Base-by-base conservation (phyloP, 64 coral and sea anemone genomes). In the Acropora yongei region DNA sequence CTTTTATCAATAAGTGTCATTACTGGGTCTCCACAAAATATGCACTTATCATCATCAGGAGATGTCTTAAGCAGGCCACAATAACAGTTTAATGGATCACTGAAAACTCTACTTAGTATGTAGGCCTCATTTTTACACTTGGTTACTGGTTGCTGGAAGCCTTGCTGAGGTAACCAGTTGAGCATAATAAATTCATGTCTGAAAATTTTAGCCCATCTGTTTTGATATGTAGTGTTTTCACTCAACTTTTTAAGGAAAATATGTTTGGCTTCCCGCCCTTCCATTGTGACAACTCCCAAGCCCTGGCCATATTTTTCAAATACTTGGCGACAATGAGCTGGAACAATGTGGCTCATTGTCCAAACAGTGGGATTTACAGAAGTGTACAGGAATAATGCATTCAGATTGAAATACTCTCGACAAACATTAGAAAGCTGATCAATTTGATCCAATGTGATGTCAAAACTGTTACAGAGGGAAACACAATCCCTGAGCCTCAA, bases 101-200 rank as follows among this genome's bases (percentile, higher is more conserved):
- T n/a, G n/a, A n/a, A n/a, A n/a, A n/a, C n/a, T n/a, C n/a, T n/a
- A n/a, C n/a, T n/a, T 57, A 57, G 81, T 5, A 84, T 84, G 55
- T 84, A 84, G 39, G 30, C 81, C 1, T 3, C 47, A 46, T 80
- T 80, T 9, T 68, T 75, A 19, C 13, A 4, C 0, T 17, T 75
- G 86, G 75, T 74, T n/a, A 47, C 14, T 9, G 66, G 86, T 8
- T 89, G 58, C 8, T 95, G 49, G 84, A 92, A 80, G 9, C 89
- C 83, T 84, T 96, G 94, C 78, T 96, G 84, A 83, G 89, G 89
- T 7, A 96, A 16, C 94, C 94, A 96, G 40, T 93, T 42, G 11
- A 93, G 65, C 90, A 96, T 96, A 47, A 93, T 89, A 72, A 86
- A 93, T 43, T 90, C 90, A 93, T 96, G 89, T 49, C 76, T 89